Evolutionary conservation across 2,888 invertebrate species (phyloP).

Genomic region (Cephus pulcher): DNA sequence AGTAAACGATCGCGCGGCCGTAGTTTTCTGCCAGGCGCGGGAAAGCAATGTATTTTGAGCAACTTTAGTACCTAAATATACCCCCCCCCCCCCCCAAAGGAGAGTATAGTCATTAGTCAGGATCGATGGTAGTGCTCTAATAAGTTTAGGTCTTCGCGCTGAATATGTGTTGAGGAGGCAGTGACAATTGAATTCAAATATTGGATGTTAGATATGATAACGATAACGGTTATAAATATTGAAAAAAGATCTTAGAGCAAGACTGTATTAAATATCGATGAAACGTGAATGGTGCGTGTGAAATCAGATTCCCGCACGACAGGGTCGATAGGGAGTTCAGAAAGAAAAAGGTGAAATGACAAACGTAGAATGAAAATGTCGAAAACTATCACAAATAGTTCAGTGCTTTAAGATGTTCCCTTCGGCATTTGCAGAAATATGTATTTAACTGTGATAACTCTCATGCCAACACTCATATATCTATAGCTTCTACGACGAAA

Average conservation of each 20-base stretch:
- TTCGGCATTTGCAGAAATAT: constrained; percentile 43
- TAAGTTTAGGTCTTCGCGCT: no score
- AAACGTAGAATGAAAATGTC: constrained; percentile 16
- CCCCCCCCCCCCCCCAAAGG: neutral
- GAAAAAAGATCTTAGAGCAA: no score
- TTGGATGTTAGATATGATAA: no score
- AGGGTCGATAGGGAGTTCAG: no score
- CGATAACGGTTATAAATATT: no score
- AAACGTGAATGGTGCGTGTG: no score
- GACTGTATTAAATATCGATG: no score
- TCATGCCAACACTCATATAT: constrained; percentile 43
- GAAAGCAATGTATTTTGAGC: constrained; percentile 2
- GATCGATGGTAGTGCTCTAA: no score
- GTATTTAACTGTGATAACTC: constrained; percentile 56
- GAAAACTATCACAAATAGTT: constrained; percentile 17
- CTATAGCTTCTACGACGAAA: constrained; percentile 11
- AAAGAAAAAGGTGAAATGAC: neutral
- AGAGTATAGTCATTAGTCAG: no score
- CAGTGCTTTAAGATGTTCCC: constrained; percentile 37
- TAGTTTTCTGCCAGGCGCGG: constrained; percentile 6
- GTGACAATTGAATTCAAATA: no score
- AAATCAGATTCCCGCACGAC: no score
- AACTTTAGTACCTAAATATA: neutral
- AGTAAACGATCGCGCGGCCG: constrained; percentile 3
- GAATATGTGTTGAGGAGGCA: no score